Evolutionary conservation across 2,797 vertebrate genomes (phyloP).

Genomic region (Thripadectes ignobilis): DNA sequence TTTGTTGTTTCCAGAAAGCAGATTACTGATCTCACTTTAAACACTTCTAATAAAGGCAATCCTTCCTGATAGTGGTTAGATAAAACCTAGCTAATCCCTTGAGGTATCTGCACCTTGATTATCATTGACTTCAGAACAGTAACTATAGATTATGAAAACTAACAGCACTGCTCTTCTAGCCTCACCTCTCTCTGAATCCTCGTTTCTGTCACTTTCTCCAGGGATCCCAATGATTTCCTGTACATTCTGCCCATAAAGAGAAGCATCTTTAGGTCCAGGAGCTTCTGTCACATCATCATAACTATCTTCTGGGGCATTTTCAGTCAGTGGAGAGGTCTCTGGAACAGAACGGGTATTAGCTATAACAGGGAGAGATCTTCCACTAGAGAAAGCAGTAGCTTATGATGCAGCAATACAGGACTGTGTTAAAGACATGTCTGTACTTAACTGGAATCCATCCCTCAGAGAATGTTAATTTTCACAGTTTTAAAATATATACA

Average conservation of each 20-base stretch:
- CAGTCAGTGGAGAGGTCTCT: not conserved
- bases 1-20: not conserved
- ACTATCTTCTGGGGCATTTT: not conserved
- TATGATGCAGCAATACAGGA: not conserved
- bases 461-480: not conserved
- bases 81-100: not conserved
- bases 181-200: slow-evolving; percentile 4
- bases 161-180: not conserved
- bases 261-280: not conserved
- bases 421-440: not conserved
- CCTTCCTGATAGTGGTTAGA: not conserved
- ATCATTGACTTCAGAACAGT: not conserved
- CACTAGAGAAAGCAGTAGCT: not conserved
- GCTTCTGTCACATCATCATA: slow-evolving; percentile 26
- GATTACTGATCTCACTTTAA: not conserved
- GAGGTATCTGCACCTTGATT: not conserved
- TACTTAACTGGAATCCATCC: not conserved
- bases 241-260: not conserved
- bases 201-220: not conserved
- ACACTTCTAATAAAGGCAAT: not conserved
- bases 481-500: not conserved
- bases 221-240: not conserved
- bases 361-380: not conserved
- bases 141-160: not conserved
- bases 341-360: not conserved